Base-by-base conservation (phyloP, 2,888 invertebrate species). In the Aquatica leii region DNA sequence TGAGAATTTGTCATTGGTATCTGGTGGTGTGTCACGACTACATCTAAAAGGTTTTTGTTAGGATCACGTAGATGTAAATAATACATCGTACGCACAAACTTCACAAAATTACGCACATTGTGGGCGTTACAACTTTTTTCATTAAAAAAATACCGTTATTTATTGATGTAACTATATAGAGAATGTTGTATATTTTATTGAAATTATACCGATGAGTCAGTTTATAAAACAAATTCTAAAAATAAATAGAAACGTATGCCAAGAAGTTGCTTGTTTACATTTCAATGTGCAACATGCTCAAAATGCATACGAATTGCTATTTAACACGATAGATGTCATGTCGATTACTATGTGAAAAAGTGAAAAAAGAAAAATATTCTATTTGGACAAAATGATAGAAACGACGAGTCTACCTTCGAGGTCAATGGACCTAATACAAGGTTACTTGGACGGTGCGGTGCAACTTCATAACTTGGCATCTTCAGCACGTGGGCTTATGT, bases 381-480 rank as follows among this genome's bases (percentile, higher is more conserved):
- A 24, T 24, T 24, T 24, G 24, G 2, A 24, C 6, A 24, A 24
- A 24, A 52, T 41, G 52, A 59, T 15, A 20, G 43, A 46, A 24
- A 24, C 2, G 24, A 4, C 24, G 24, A 24, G 24, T 24, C 24
- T 24, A 24, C 24, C 24, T 24, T 24, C 2, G 63, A 69, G 73
- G 73, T 69, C 73, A 74, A 72, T 65, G 71, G 74, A 73, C 71
- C 70, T 70, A 70, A 65, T 69, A 71, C 74, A 74, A 75, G 75
- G 74, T 73, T 71, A 75, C 58, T 61, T 63, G 68, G 68, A 65
- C 62, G 50, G 53, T 59, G 62, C 62, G 59, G 48, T n/a, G n/a
- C n/a, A n/a, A n/a, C 66, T 62, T 63, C 46, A 50, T 31, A 65
- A 53, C 18, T 54, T 58, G 43, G 60, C 59, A 63, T 59, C 59